Percentiles rank a stretch among this genome's conserved stretches.
These are phyloP conservation scores for Tanypteryx hageni DNA, from an alignment of 2,888 invertebrate genomes.

Conservation along the genomic window DNA sequence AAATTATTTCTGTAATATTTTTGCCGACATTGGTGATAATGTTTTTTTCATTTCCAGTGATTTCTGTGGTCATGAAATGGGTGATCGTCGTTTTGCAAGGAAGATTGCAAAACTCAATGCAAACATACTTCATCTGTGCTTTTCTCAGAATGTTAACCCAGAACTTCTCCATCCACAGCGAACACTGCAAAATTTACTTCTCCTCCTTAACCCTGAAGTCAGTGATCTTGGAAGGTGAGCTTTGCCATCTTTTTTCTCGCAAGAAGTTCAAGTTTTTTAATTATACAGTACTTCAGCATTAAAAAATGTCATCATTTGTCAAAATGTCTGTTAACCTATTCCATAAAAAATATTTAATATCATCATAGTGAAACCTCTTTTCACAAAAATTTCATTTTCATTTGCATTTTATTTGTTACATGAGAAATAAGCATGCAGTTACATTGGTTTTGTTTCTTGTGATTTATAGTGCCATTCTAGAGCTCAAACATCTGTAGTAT, in stretches of 20 bases:
- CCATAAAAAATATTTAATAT: slow-evolving; percentile 30
- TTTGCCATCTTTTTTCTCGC: slow-evolving; percentile 66
- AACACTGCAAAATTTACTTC: slow-evolving; percentile 84
- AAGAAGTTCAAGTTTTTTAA: slow-evolving; percentile 50
- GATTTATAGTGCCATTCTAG: no score
- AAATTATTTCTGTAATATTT: not conserved
- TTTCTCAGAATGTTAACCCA: slow-evolving; percentile 84
- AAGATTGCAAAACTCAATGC: slow-evolving; percentile 88
- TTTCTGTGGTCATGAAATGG: slow-evolving; percentile 85
- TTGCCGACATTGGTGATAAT: not conserved
- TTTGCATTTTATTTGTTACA: no score
- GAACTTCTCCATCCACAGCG: slow-evolving; percentile 81
- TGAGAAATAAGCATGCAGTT: no score
- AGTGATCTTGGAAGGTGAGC: slow-evolving; percentile 85
- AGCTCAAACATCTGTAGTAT: no score
- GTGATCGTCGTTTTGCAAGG: slow-evolving; percentile 84
- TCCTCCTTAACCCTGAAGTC: slow-evolving; percentile 81
- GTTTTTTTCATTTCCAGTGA: slow-evolving; percentile 80
- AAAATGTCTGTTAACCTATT: slow-evolving; percentile 2
- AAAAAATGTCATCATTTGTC: slow-evolving; percentile 53
- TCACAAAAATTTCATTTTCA: no score
- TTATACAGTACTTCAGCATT: slow-evolving; percentile 44
- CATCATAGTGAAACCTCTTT: not conserved
- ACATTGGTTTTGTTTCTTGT: no score
- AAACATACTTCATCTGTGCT: slow-evolving; percentile 87